Conservation (phyloP, 2,113 vertebrate species). For the Podilymbus podiceps region DNA sequence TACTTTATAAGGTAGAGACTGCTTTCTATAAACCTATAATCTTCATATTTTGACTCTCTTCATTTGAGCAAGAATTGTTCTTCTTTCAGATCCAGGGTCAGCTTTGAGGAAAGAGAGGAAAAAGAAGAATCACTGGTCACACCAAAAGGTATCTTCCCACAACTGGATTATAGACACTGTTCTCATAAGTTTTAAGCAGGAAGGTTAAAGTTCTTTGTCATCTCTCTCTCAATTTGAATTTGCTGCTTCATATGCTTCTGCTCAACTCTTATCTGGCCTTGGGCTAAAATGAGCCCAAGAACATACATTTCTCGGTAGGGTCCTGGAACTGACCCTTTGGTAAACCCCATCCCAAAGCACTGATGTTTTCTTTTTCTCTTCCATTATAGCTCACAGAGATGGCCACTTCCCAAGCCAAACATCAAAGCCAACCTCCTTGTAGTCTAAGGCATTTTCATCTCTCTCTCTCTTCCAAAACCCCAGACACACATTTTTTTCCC, state of each 20-base stretch:
- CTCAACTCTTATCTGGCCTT: neutral
- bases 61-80: neutral
- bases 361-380: neutral
- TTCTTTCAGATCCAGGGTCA: neutral
- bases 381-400: neutral
- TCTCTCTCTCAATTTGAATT: neutral
- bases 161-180: neutral
- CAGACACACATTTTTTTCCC: neutral
- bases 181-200: neutral
- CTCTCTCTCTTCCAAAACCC: neutral
- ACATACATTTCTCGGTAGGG: neutral
- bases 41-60: neutral
- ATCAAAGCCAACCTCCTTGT: neutral
- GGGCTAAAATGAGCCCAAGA: neutral
- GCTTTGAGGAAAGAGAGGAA: neutral
- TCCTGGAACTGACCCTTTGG: neutral
- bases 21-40: neutral
- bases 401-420: neutral
- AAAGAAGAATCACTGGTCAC: neutral
- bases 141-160: neutral
- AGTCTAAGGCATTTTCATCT: neutral
- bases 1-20: neutral
- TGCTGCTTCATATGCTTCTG: neutral
- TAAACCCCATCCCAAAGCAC: neutral
- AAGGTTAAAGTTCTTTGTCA: neutral